Evolutionary conservation across 2,888 invertebrate genomes (phyloP).

Genomic region (Epinotia demarniana): DNA sequence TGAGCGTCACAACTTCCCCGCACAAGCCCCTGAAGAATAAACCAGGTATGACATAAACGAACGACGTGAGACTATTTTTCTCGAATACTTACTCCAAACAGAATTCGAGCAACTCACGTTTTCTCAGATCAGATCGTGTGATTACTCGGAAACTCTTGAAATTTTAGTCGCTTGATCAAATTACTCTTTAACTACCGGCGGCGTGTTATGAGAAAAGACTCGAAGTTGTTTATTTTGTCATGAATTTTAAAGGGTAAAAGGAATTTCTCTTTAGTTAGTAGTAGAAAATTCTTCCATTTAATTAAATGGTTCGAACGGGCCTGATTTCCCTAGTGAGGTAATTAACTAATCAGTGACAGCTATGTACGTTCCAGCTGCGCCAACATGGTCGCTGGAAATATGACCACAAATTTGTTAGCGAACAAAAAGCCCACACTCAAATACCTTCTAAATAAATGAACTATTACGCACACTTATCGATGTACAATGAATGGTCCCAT

Average conservation of each 20-base stretch:
- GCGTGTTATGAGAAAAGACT: slow-evolving; percentile 29
- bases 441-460: slow-evolving; percentile 15
- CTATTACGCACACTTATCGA: slow-evolving; percentile 4
- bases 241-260: neutral
- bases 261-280: neutral
- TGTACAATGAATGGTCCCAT: neutral
- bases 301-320: slow-evolving; percentile 18
- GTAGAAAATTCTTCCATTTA: neutral
- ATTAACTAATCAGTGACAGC: slow-evolving; percentile 22
- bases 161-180: slow-evolving; percentile 39
- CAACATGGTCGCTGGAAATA: slow-evolving; percentile 9
- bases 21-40: neutral
- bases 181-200: slow-evolving; percentile 33
- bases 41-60: slow-evolving; percentile 9
- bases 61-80: slow-evolving; percentile 14
- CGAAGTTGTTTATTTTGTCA: slow-evolving; percentile 26
- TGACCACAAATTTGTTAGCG: slow-evolving; percentile 7
- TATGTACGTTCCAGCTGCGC: slow-evolving; percentile 5
- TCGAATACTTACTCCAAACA: slow-evolving; percentile 7
- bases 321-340: slow-evolving; percentile 17
- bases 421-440: slow-evolving; percentile 9
- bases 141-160: slow-evolving; percentile 43
- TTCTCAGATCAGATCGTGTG: slow-evolving; percentile 38
- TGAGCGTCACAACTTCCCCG: slow-evolving; percentile 1
- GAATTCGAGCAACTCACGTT: slow-evolving; percentile 33